Conservation (phyloP, 1,140 invertebrate species). For the Drosophila ananassae region DNA sequence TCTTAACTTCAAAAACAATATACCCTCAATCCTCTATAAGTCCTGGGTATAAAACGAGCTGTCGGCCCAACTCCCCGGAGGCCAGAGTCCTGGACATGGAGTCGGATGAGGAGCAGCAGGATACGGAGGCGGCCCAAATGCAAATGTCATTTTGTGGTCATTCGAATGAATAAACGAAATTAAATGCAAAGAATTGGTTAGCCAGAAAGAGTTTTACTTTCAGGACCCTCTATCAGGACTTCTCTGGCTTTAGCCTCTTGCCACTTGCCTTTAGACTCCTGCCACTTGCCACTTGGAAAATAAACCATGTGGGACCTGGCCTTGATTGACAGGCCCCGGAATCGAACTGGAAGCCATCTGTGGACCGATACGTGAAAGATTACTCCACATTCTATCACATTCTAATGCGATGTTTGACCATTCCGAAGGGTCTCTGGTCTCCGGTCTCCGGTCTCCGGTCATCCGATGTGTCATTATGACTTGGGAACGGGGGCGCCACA, state of each 20-base stretch:
- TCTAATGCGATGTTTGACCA: slow-evolving; percentile 9
- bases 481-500: neutral
- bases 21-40: neutral
- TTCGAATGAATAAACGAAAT: slow-evolving; percentile 83
- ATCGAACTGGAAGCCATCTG: slow-evolving; percentile 44
- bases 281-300: neutral
- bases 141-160: slow-evolving; percentile 83
- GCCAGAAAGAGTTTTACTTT: slow-evolving; percentile 53
- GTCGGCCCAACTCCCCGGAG: slow-evolving; percentile 45
- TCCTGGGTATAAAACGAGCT: slow-evolving; percentile 6
- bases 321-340: slow-evolving; percentile 34
- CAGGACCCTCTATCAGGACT: slow-evolving; percentile 5
- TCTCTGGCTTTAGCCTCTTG: neutral
- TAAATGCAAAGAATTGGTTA: slow-evolving; percentile 67
- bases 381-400: slow-evolving; percentile 1
- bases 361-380: slow-evolving; percentile 30
- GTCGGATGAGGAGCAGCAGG: neutral
- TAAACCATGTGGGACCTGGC: slow-evolving; percentile 31
- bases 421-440: neutral
- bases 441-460: neutral
- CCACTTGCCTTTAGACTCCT: neutral
- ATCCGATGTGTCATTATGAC: slow-evolving; percentile 2
- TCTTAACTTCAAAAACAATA: neutral
- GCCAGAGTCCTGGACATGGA: neutral
- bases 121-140: slow-evolving; percentile 52